Evolutionary conservation across 2,113 vertebrate genomes (phyloP), one percentile per base, ranked within the genome.

Genomic region (Cricetomys ansorgei): DNA sequence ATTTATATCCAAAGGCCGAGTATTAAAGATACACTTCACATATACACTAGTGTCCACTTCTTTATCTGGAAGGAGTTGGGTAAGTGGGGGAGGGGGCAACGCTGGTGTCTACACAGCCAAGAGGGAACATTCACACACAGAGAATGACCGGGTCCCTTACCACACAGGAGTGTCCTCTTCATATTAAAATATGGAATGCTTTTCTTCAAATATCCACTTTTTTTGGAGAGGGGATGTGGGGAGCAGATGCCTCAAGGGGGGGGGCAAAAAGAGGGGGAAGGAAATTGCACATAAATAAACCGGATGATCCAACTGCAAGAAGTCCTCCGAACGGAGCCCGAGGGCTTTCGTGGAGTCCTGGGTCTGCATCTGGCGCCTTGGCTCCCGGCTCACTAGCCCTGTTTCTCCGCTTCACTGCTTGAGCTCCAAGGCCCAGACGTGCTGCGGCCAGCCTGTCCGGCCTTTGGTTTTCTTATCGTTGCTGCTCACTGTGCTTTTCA

Each of bases 381-480:
- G 95, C 92, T 81, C 57, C 53, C 57, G 92, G 95, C 90, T 96
- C 96, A 31, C 89, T 95, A 83, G 43, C 81, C 83, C 76, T 72
- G 45, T 43, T 81, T 45, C 88, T 92, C 95, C 97, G 98, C 76
- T 96, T 99, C 99, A 99, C 98, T 99, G 99, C 98, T 99, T 99
- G 97, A 99, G 99, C 98, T 99, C 99, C 99, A 99, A 98, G 96
- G 99, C 99, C 99, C 99, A 99, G 98, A 99, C 99, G 88, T 99
- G 99, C 98, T 99, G 99, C 45, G 99, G 99, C 99, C 99, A 99
- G 97, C 99, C 99, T 94, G 99, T 99, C 98, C 99, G 99, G 69
- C 99, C 99, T 99, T 99, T 99, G 92, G 99, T 99, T 99, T 99
- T 99, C 99, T 99, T 99, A 98, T 99, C 99, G 91, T 98, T 99